phyloP scores from a whole-genome alignment of 2,797 vertebrate species.

The Ptychadena robeensis region DNA sequence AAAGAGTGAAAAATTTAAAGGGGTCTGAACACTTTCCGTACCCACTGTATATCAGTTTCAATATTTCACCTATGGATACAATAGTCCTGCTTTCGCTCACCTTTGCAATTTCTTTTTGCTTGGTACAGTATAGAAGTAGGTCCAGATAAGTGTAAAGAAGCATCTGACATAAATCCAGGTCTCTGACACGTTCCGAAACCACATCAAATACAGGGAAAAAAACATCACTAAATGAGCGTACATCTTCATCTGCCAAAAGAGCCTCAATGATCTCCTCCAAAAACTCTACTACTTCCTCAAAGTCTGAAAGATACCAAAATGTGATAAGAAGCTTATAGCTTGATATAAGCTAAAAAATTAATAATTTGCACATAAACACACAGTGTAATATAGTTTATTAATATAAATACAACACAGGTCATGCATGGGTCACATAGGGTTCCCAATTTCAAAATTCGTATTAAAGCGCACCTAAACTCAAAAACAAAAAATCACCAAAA shows the following conservation, averaged over 20 bases:
- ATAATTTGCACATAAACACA: too few relatives aligned
- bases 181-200: constrained; percentile 86
- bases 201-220: constrained; percentile 92
- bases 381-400: too few relatives aligned
- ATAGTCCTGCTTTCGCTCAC: constrained; percentile 68
- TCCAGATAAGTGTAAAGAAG: constrained; percentile 90
- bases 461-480: too few relatives aligned
- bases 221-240: constrained; percentile 92
- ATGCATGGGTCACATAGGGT: too few relatives aligned
- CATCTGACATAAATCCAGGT: constrained; percentile 92
- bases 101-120: constrained; percentile 90
- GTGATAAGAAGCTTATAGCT: not conserved
- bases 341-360: not conserved
- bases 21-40: too few relatives aligned
- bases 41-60: too few relatives aligned
- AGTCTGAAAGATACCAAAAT: constrained; percentile 78
- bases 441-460: too few relatives aligned
- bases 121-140: constrained; percentile 91
- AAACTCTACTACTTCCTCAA: constrained; percentile 89
- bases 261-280: constrained; percentile 89
- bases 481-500: too few relatives aligned
- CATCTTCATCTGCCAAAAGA: constrained; percentile 88
- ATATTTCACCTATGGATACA: too few relatives aligned
- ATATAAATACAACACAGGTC: too few relatives aligned
- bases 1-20: too few relatives aligned